Conservation (phyloP, 2,888 invertebrate genomes). For the Metellina segmentata region DNA sequence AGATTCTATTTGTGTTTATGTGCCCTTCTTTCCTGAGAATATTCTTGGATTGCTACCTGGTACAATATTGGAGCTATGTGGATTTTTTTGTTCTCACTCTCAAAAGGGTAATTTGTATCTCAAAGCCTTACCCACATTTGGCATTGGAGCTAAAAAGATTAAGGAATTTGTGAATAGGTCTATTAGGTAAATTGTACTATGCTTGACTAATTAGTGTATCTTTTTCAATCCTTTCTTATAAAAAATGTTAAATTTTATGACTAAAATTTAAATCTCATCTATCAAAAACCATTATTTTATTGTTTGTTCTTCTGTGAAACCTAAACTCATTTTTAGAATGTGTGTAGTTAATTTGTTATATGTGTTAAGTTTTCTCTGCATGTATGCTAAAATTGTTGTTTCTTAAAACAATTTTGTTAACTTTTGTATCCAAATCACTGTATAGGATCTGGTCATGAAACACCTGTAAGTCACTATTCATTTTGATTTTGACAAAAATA, state of each 20-base stretch:
- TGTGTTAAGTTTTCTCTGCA: neutral
- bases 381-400: too few relatives aligned
- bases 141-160: neutral
- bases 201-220: neutral
- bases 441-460: too few relatives aligned
- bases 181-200: neutral
- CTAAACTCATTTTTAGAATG: neutral
- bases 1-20: conserved; percentile 19
- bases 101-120: conserved; percentile 53
- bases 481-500: too few relatives aligned
- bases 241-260: too few relatives aligned
- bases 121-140: conserved; percentile 37
- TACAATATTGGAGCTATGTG: conserved; percentile 28
- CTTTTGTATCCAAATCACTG: too few relatives aligned
- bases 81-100: conserved; percentile 51
- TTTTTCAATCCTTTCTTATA: neutral
- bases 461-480: too few relatives aligned
- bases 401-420: too few relatives aligned
- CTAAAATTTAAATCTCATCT: neutral
- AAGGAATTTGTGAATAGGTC: neutral
- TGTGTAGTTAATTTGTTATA: neutral
- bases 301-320: too few relatives aligned
- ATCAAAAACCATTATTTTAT: neutral
- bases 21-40: conserved; percentile 17
- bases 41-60: conserved; percentile 48